Evolutionary conservation across 2,113 vertebrate genomes (phyloP).

Genomic region (Neomonachus schauinslandi): DNA sequence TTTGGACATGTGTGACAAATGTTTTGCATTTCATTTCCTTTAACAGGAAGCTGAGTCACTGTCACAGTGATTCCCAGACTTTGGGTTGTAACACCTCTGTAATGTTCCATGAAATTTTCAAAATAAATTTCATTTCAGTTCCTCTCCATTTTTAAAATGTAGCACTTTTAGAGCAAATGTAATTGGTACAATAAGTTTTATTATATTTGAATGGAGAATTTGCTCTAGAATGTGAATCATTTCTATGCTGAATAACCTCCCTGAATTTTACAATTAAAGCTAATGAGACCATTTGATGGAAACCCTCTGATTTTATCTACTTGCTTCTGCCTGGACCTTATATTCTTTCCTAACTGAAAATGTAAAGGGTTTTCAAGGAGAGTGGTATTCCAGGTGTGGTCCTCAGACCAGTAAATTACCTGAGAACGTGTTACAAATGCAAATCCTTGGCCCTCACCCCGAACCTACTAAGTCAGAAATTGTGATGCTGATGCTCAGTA

Average conservation of each 20-base stretch:
- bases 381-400: neutral
- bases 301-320: neutral
- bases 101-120: slow-evolving; percentile 35
- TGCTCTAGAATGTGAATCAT: slow-evolving; percentile 27
- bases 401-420: neutral
- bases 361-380: neutral
- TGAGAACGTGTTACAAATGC: slow-evolving; percentile 1
- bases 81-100: slow-evolving; percentile 55
- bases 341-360: neutral
- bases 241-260: neutral
- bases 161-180: slow-evolving; percentile 6
- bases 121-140: slow-evolving; percentile 58
- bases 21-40: slow-evolving; percentile 56
- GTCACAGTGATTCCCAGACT: slow-evolving; percentile 23
- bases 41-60: slow-evolving; percentile 63
- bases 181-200: slow-evolving; percentile 50
- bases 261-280: neutral
- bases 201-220: slow-evolving; percentile 44
- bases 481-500: neutral
- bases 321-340: neutral
- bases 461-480: neutral
- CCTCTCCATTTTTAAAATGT: slow-evolving; percentile 50
- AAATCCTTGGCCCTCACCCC: neutral
- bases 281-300: neutral
- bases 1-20: slow-evolving; percentile 41